These are phyloP conservation scores for Coregonus suidteri DNA, from an alignment of 2,797 vertebrate species.

Conservation along the genomic window DNA sequence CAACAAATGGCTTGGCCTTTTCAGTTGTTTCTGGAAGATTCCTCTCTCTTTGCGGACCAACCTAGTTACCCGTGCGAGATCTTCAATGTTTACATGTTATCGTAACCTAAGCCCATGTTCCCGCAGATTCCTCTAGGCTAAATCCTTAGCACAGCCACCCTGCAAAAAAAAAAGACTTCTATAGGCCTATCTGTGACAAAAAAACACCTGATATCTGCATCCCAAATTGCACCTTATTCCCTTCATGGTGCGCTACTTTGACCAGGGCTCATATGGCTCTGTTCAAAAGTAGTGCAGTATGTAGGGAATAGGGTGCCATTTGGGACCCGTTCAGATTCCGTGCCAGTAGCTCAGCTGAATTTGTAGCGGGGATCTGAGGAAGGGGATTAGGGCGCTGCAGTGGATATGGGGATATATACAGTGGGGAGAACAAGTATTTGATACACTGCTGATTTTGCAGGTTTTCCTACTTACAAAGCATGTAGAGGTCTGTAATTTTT, in stretches of 20 bases:
- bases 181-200: background rate
- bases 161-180: background rate
- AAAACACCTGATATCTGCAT: background rate
- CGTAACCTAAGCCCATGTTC: background rate
- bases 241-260: background rate
- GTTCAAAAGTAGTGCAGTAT: no score
- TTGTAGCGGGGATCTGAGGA: slow-evolving; percentile 41
- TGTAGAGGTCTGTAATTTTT: no score
- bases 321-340: background rate
- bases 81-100: slow-evolving; percentile 32
- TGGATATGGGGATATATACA: slow-evolving; percentile 4
- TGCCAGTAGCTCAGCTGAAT: slow-evolving; percentile 34
- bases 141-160: background rate
- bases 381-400: slow-evolving; percentile 29
- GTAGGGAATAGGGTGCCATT: background rate
- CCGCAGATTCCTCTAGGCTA: background rate
- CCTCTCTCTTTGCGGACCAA: slow-evolving; percentile 14
- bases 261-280: background rate
- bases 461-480: no score
- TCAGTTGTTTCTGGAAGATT: slow-evolving; percentile 43
- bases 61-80: slow-evolving; percentile 18
- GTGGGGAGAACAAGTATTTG: no score
- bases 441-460: no score
- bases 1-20: background rate
- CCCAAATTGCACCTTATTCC: background rate